Base-by-base conservation (phyloP, 2,888 invertebrate genomes). In the Lasioglossum malachurum region DNA sequence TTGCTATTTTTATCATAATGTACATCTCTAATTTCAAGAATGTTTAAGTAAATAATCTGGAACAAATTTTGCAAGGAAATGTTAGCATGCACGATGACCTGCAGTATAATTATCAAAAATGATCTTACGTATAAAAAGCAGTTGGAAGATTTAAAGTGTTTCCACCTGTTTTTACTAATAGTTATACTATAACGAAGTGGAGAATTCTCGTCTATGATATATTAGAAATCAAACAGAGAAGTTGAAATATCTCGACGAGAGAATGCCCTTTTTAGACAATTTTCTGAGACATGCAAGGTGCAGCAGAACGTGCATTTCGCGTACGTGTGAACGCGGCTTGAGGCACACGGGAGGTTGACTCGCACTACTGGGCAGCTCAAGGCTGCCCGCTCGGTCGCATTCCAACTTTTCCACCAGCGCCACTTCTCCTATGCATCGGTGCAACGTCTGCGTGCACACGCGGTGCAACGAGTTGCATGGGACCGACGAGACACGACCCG, bases 301-400 rank as follows among this genome's bases (percentile, higher is more conserved):
- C 16, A 44, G 46, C 53, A 53, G 23, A 23, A 23, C 23, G 78
- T 46, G 57, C 73, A 57, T 71, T 82, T 49, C 46, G 64, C 77
- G 60, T 74, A 76, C 75, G 84, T 72, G 87, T 69, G 82, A 75
- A 76, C 53, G 79, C 14, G 38, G 67, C 82, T 82, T 60, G 12
- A 83, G 91, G 87, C 90, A 87, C 80, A 87, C 80, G 89, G 86
- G 83, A 93, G 91, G 89, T 89, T 92, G 93, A 94, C 92, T 93
- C 92, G 92, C 87, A 90, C 93, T 93, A 94, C 94, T 94, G 90
- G 89, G 83, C 90, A 89, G 87, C 93, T 93, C 92, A 94, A 94
- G 93, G 93, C 93, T 94, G 93, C 89, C 92, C 90, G 92, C 91
- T 92, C 91, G 93, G 93, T 93, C 92, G 92, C 93, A 93, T 93